Evolutionary conservation across 2,888 invertebrate genomes (phyloP).

Genomic region (Neoitamus cyanurus): DNA sequence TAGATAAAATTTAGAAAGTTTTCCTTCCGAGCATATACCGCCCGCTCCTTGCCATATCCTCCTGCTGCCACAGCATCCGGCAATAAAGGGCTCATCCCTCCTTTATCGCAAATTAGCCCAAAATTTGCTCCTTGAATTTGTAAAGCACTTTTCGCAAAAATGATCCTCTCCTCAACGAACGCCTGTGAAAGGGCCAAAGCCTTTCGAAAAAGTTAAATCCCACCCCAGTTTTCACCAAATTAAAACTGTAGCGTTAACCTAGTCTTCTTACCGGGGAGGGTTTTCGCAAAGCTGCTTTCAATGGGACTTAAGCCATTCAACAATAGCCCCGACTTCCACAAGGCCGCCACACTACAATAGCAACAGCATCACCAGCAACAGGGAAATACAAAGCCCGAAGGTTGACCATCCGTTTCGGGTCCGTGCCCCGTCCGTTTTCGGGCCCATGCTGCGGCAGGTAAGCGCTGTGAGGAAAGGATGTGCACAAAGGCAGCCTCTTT

Average conservation of each 20-base stretch:
- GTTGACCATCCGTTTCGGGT: constrained; percentile 12
- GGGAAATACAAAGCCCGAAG: constrained; percentile 6
- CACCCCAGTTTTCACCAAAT: constrained; percentile 7
- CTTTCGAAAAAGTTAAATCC: constrained; percentile 15
- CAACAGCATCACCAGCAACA: constrained; percentile 19
- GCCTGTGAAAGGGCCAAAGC: background rate
- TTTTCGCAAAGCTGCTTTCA: background rate
- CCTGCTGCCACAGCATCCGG: background rate
- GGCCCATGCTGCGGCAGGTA: background rate
- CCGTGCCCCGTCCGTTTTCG: background rate
- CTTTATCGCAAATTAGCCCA: background rate
- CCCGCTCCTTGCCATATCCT: background rate
- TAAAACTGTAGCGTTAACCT: constrained; percentile 7
- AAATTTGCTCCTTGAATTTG: constrained; percentile 5
- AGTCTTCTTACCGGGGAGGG: background rate
- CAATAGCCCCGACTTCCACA: background rate
- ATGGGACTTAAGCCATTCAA: background rate
- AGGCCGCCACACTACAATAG: background rate
- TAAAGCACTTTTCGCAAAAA: constrained; percentile 8
- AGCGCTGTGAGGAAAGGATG: background rate
- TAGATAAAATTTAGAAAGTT: background rate
- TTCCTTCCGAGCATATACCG: background rate
- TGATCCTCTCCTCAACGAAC: background rate
- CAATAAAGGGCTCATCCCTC: background rate
- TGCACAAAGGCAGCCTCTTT: background rate